Base-by-base conservation (phyloP, 1,140 invertebrate species). In the Nasonia giraulti region DNA sequence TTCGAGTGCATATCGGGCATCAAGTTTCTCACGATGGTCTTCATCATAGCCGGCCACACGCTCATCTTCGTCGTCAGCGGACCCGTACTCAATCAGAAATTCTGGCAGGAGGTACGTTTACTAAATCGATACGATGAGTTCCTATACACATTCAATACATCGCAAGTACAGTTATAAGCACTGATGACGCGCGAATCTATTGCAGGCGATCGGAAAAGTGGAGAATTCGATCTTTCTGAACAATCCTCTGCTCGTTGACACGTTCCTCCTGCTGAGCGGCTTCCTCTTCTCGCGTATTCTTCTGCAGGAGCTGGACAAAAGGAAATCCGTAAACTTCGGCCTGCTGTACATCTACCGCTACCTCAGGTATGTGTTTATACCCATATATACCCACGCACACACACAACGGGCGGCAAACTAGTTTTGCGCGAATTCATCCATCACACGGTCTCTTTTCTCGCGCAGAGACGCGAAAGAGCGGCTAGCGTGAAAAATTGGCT, bases 201-300 rank as follows among this genome's bases (percentile, higher is more conserved):
- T 88, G 74, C 84, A 91, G 89, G 89, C 89, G 47, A 88, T 90
- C 6, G 89, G 87, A 82, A 89, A 90, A 86, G 87, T 91, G 40
- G 89, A 92, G 88, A 92, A 93, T 84, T 91, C 93, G 3, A 93
- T 95, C 80, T 94, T 96, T 88, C 87, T 95, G 69, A 96, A 95
- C 89, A 95, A 94, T 87, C 92, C 95, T 0, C 90, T 95, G 3
- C 90, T 96, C 10, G 96, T 96, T 10, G 96, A 96, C 88, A 95
- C 95, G 17, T 96, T 96, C 90, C 93, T 96, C 33, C 92, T 96
- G 81, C 90, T 96, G 17, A 95, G 95, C 87, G 95, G 95, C 14
- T 95, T 96, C 88, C 93, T 96, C 31, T 94, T 96, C 88, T 93
- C 94, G 84, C 93, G 95, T 87, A 92, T 95, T 66, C 89, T 96